Conservation (phyloP, 1,140 invertebrate species). For the Lucilia sericata region DNA sequence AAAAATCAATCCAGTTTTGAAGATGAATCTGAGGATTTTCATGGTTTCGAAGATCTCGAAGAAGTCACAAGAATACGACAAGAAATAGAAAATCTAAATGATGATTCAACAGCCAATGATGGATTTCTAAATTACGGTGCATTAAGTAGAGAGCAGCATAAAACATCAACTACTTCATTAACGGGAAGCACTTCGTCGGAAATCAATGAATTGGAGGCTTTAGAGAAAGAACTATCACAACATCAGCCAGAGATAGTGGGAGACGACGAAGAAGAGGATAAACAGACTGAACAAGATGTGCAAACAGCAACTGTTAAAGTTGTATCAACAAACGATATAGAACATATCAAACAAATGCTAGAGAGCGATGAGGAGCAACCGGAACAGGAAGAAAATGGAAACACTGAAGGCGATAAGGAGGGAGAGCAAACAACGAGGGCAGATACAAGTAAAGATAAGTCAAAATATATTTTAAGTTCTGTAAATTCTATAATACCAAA, state of each 20-base stretch:
- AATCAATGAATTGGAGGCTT: conserved; percentile 58
- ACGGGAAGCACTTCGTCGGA: conserved; percentile 53
- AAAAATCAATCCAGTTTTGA: conserved; percentile 33
- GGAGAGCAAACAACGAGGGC: neutral
- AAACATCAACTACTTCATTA: conserved; percentile 49
- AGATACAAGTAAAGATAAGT: neutral
- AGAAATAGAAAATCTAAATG: conserved; percentile 32
- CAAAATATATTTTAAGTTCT: neutral
- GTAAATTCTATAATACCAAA: conserved; percentile 57
- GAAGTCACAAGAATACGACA: neutral
- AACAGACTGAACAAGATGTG: neutral
- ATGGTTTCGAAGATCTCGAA: conserved; percentile 30
- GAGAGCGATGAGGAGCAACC: conserved; percentile 55
- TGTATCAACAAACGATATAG: conserved; percentile 58
- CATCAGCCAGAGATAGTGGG: neutral
- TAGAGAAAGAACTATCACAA: conserved; percentile 60
- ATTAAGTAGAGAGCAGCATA: neutral
- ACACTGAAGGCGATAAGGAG: neutral
- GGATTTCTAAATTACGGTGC: neutral
- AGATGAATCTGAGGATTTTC: conserved; percentile 31
- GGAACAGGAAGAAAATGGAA: neutral
- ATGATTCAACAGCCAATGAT: conserved; percentile 31
- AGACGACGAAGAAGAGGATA: neutral
- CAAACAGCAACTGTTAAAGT: neutral
- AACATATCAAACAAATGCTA: conserved; percentile 60